Evolutionary conservation across 2,888 invertebrate species (phyloP).

Genomic region (Lamproptera curius): DNA sequence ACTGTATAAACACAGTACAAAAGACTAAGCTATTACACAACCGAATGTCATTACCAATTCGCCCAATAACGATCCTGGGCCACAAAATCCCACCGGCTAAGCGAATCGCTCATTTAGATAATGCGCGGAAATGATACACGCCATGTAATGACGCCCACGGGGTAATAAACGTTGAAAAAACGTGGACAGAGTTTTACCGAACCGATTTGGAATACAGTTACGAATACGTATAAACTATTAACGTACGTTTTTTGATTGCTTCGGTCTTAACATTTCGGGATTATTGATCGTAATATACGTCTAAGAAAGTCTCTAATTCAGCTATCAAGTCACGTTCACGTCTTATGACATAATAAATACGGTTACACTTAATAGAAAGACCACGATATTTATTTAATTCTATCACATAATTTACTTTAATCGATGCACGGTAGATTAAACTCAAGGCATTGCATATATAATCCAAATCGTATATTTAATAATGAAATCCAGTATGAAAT

Average conservation of each 20-base stretch:
- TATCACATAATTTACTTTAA: no score
- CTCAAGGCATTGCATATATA: no score
- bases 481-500: no score
- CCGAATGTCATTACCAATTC: constrained; percentile 34
- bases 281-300: not conserved
- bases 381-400: not conserved
- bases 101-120: constrained; percentile 55
- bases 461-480: no score
- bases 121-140: constrained; percentile 58
- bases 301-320: not conserved
- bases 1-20: constrained; percentile 49
- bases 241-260: no score
- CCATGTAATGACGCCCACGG: constrained; percentile 53
- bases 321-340: no score
- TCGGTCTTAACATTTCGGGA: no score
- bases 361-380: not conserved
- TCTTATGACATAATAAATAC: not conserved
- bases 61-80: constrained; percentile 39
- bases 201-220: constrained; percentile 69
- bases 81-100: constrained; percentile 59
- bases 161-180: constrained; percentile 68
- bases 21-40: constrained; percentile 39
- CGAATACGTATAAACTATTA: constrained; percentile 43
- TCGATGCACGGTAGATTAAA: no score
- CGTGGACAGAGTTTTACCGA: constrained; percentile 61